These are phyloP conservation scores for Lagorchestes hirsutus DNA, from an alignment of 2,797 vertebrate species.

Conservation along the genomic window DNA sequence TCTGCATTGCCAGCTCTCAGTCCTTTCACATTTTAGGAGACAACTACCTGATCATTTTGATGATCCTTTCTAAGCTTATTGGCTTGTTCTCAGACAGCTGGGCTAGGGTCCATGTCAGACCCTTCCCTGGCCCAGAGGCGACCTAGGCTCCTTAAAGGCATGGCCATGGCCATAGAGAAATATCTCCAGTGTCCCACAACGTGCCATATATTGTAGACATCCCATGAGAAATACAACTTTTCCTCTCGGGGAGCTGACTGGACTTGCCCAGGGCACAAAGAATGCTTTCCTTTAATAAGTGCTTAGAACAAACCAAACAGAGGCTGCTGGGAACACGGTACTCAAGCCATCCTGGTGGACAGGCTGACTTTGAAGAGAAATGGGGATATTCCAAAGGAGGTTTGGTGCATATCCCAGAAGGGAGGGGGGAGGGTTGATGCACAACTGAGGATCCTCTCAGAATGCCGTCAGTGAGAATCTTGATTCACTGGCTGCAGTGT, in stretches of 20 bases:
- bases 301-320: background rate
- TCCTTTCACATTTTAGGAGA: background rate
- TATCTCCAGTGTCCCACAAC: background rate
- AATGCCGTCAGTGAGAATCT: background rate
- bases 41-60: background rate
- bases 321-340: background rate
- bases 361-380: background rate
- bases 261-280: background rate
- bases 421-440: background rate
- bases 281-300: background rate
- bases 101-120: background rate
- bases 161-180: background rate
- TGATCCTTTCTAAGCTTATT: background rate
- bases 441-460: background rate
- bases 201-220: background rate
- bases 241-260: background rate
- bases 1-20: background rate
- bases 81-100: background rate
- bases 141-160: background rate
- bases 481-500: background rate
- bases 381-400: background rate
- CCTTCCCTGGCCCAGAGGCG: background rate
- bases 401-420: background rate
- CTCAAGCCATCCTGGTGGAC: background rate
- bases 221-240: background rate